These are phyloP conservation scores for Trochalopteron elliotii DNA, from an alignment of 2,113 vertebrate species.

Conservation along the genomic window DNA sequence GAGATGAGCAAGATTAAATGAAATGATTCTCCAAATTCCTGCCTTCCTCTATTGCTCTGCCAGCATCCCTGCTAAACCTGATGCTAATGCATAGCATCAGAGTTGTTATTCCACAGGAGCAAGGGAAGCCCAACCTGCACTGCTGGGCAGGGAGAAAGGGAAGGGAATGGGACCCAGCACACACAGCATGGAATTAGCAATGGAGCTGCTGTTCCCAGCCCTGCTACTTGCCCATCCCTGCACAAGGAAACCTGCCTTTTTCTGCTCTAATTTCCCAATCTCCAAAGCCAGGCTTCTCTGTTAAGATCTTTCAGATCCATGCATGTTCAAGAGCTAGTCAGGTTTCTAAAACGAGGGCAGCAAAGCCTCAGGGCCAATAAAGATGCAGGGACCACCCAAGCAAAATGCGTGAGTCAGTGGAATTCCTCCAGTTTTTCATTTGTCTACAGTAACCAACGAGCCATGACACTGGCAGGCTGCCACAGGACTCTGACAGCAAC, in stretches of 20 bases:
- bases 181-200: not conserved
- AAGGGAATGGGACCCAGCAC: not conserved
- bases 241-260: not conserved
- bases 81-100: not conserved
- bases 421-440: not conserved
- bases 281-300: not conserved
- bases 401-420: not conserved
- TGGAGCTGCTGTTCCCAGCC: not conserved
- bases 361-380: not conserved
- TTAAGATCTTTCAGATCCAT: not conserved
- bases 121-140: not conserved
- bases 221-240: not conserved
- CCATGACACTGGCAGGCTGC: not conserved
- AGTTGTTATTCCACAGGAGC: not conserved
- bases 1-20: not conserved
- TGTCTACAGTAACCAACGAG: not conserved
- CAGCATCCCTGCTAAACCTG: not conserved
- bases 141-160: not conserved
- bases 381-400: not conserved
- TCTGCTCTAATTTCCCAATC: not conserved
- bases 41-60: not conserved
- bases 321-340: not conserved
- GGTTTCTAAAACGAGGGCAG: not conserved
- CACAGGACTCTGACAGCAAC: constrained; percentile 2
- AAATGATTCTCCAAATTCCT: not conserved